Conservation (phyloP, 1,140 invertebrate genomes). For the Panagrolaimus sp. region DNA sequence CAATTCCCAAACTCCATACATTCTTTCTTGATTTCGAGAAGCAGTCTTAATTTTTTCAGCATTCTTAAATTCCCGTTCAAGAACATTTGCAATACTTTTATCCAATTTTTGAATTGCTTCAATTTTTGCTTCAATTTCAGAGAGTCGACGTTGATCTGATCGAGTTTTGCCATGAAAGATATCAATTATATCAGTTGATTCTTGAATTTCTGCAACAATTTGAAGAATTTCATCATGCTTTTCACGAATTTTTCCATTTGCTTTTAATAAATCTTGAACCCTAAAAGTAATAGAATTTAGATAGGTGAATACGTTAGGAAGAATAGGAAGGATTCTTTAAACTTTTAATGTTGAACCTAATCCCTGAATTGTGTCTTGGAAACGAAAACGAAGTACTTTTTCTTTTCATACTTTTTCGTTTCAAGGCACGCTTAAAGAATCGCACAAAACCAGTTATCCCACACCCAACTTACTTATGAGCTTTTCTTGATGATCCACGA, state of each 20-base stretch:
- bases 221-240: background rate
- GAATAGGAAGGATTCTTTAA: no score
- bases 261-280: background rate
- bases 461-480: no score
- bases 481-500: no score
- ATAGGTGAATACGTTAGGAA: background rate
- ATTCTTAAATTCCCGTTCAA: background rate
- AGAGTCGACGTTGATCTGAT: background rate
- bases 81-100: background rate
- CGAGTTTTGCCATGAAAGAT: background rate
- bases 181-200: background rate
- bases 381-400: background rate
- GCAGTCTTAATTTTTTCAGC: background rate
- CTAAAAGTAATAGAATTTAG: background rate
- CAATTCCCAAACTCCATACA: background rate
- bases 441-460: no score
- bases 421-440: no score
- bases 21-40: background rate
- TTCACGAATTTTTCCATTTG: background rate
- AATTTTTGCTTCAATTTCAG: slow-evolving; percentile 1
- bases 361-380: background rate
- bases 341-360: background rate
- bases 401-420: no score
- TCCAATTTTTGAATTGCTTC: background rate
- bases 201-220: background rate